These are phyloP conservation scores for Drosophila melanosoma DNA, from an alignment of 2,888 invertebrate species.

Conservation along the genomic window DNA sequence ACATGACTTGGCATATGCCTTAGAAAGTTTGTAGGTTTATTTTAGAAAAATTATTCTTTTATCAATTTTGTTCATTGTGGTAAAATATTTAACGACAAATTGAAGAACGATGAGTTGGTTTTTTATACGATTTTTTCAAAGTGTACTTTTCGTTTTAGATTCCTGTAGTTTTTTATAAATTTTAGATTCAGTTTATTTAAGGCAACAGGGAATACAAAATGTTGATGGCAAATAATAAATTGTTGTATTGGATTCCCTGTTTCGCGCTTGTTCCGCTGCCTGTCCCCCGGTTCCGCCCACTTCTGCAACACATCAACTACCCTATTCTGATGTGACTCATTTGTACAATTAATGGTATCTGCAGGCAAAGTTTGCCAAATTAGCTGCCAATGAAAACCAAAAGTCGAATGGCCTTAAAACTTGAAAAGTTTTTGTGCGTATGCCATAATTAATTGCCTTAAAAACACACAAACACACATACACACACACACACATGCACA, in stretches of 20 bases:
- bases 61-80: not conserved
- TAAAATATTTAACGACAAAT: not conserved
- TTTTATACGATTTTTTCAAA: not conserved
- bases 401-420: constrained; percentile 21
- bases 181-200: not conserved
- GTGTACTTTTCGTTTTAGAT: not conserved
- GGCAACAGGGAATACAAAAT: not conserved
- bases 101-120: rapidly evolving
- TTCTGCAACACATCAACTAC: no score
- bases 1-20: not conserved
- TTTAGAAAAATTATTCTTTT: rapidly evolving
- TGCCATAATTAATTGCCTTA: constrained; percentile 47
- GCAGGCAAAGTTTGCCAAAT: constrained; percentile 33
- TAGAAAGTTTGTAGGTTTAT: not conserved
- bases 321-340: not conserved
- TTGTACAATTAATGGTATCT: constrained; percentile 45
- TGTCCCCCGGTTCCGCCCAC: not conserved
- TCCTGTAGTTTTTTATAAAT: not conserved
- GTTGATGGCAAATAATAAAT: constrained; percentile 35
- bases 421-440: constrained; percentile 27
- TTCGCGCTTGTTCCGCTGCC: not conserved
- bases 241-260: not conserved
- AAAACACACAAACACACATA: constrained; percentile 13
- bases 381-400: constrained; percentile 26
- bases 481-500: not conserved